These are phyloP conservation scores for Acanthiza pusilla DNA, from an alignment of 2,797 vertebrate genomes.

Conservation along the genomic window DNA sequence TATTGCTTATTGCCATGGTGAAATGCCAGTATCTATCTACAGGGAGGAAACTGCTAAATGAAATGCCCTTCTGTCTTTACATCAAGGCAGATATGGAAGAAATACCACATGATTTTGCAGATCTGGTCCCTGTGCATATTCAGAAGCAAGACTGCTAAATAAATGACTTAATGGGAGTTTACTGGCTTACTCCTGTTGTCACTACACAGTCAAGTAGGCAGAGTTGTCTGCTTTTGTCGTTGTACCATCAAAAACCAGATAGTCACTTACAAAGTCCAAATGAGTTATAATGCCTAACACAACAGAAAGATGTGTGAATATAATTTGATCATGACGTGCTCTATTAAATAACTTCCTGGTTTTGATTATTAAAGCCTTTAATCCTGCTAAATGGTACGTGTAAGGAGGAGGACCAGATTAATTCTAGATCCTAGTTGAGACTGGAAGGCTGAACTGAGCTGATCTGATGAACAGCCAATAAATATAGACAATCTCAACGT, in stretches of 20 bases:
- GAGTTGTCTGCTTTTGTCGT: background rate
- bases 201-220: background rate
- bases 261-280: background rate
- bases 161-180: background rate
- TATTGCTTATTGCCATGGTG: background rate
- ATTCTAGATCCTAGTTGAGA: background rate
- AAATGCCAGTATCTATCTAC: background rate
- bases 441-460: background rate
- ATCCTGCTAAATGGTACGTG: background rate
- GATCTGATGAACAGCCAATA: background rate
- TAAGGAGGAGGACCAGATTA: background rate
- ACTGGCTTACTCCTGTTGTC: background rate
- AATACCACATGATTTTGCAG: background rate
- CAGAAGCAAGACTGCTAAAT: background rate
- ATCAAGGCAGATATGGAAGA: background rate
- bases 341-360: background rate
- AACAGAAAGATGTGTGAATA: background rate
- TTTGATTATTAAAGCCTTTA: constrained; percentile 15
- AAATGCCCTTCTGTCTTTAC: background rate
- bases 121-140: background rate
- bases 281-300: background rate
- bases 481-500: background rate
- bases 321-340: background rate
- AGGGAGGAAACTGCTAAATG: background rate
- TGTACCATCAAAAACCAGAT: background rate